Base-by-base conservation (phyloP, 2,113 vertebrate species). In the Enhydra lutris region DNA sequence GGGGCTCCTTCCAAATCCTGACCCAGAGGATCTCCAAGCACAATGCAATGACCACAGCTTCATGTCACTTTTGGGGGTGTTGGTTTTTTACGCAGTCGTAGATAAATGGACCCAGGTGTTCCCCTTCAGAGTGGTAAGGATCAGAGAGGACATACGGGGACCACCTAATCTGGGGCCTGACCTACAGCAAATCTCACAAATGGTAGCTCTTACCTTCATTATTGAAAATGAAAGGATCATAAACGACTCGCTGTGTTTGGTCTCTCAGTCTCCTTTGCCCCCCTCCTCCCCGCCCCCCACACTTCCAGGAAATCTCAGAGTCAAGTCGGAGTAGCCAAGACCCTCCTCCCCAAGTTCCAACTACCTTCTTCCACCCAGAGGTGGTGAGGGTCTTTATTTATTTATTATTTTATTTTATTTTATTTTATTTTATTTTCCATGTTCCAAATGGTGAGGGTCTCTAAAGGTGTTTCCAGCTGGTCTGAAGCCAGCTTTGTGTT, bases 241-340 rank as follows among this genome's bases (percentile, higher is more conserved):
- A 24, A 23, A 1, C 4, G 3, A 20, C 5, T 6, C 7, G 65
- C 42, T 47, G 2, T 9, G 55, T 52, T 57, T 18, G 1, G 18
- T 31, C 52, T 20, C 11, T 39, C 9, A 1, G 0, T 34, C 36
- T 24, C 29, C 36, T 57, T 50, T 11, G n/a, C 36, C 39, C 50
- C 0, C 9, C 14, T 45, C 21, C 13, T 12, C 55, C 34, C 26
- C 39, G 26, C 3, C 34, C 9, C 9, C 52, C 5, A 42, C 20
- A 26, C 50, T 67, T 20, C 11, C 10, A 31, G 73, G 20, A 82
- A n/a, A 34, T 9, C 65, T 34, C 3, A 63, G 57, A 1, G 20
- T 31, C 92, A 52, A 18, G 14, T 26, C 7, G 2, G 0, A 15
- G 14, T 21, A 57, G 78, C 92, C 36, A 31, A 69, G 42, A 31